Evolutionary conservation across 92 coral and sea anemone species (phyloP).

Genomic region (Zoanthus sociatus): DNA sequence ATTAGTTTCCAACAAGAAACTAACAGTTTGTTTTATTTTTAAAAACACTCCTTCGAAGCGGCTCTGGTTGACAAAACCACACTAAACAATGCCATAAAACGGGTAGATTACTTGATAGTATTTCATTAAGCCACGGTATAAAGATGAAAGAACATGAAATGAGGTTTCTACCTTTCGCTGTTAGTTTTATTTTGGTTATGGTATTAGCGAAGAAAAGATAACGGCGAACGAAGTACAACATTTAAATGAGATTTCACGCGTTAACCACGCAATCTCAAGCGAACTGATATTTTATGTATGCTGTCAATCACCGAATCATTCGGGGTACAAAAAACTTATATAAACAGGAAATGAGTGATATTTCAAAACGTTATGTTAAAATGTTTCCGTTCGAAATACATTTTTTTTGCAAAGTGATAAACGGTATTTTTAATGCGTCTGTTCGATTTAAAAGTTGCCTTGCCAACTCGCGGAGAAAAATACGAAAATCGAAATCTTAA

Average conservation of each 20-base stretch:
- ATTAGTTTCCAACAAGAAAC: neutral
- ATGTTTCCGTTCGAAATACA: constrained; percentile 2
- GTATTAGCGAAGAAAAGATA: constrained; percentile 21
- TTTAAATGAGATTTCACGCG: constrained; percentile 57
- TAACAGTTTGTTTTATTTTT: neutral
- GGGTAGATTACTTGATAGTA: neutral
- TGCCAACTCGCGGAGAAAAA: neutral
- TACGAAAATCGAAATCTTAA: neutral
- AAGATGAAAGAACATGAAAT: constrained; percentile 8
- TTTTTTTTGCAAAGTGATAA: constrained; percentile 6
- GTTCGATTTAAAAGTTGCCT: neutral
- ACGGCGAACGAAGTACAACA: neutral
- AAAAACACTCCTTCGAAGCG: constrained; percentile 1
- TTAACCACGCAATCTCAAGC: constrained; percentile 48
- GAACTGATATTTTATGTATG: constrained; percentile 2
- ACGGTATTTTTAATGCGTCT: neutral
- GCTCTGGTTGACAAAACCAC: neutral
- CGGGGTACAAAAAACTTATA: neutral
- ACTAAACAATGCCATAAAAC: neutral
- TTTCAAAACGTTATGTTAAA: constrained; percentile 12
- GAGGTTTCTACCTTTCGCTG: constrained; percentile 5
- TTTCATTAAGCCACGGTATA: neutral
- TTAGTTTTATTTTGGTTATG: neutral
- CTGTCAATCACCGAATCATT: constrained; percentile 25
- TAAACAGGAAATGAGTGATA: constrained; percentile 30